Base-by-base conservation (phyloP, 2,888 invertebrate species). In the Drosophila hamatofila region DNA sequence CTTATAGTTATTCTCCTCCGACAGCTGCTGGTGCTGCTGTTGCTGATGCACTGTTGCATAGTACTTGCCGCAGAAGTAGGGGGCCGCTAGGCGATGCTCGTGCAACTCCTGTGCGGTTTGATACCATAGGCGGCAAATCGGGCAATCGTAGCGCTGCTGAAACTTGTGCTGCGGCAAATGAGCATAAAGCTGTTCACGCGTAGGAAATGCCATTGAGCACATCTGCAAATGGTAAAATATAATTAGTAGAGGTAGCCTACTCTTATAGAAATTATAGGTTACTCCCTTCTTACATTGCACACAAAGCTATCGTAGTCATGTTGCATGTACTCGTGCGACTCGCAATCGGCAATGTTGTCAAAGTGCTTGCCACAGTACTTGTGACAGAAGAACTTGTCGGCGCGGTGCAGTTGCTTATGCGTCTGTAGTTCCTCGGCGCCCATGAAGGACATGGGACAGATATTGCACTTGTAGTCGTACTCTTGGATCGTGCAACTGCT, bases 401-500 rank as follows among this genome's bases (percentile, higher is more conserved):
- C 68, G 16, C 86, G 82, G 78, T 91, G 91, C 14, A 88, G 75
- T 35, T 83, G 83, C 49, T 91, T 91, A 64, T 91, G 91, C 44
- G 74, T 74, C 41, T 89, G 90, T 65, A 92, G 35, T 35, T 91
- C 91, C 59, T 91, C 91, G 54, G 65, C 75, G 39, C 78, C 88
- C 89, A 90, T 91, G 68, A 91, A 91, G 55, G 91, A 92, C 92
- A 91, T 92, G 30, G 92, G 91, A n/a, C 91, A 91, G 6, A 92
- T 85, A 59, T 74, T 83, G 68, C 91, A 91, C 68, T 91, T 92
- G 58, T 88, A 91, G 35, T 92, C 92, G 57, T 91, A 91, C 72
- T 91, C 92, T 48, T 92, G 85, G n/a, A 91, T 92, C 64, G 57
- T 83, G 62, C 91, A 91, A 49, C 70, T 83, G 68, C 91, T 91